Evolutionary conservation across 2,888 invertebrate species (phyloP).

Genomic region (Pycnomerus fuliginosus): DNA sequence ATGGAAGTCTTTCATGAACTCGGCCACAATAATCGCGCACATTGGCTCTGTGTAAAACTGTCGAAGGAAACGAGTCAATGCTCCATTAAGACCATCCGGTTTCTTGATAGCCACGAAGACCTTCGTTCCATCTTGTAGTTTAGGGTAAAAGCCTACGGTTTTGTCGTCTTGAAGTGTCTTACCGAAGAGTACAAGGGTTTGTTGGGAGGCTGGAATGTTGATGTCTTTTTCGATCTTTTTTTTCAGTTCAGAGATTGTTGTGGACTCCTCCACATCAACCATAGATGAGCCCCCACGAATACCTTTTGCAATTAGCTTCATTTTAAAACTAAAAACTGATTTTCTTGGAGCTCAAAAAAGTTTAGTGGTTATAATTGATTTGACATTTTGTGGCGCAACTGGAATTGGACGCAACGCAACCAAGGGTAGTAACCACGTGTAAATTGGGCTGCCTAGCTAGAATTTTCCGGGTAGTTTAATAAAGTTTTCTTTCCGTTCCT

Average conservation of each 20-base stretch:
- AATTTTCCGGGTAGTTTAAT: too few species aligned
- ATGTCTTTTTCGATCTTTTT: slow-evolving; percentile 63
- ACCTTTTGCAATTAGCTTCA: slow-evolving; percentile 74
- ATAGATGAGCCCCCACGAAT: slow-evolving; percentile 70
- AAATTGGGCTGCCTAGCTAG: too few species aligned
- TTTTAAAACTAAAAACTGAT: slow-evolving; percentile 49
- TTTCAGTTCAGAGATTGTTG: slow-evolving; percentile 69
- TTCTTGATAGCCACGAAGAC: slow-evolving; percentile 71
- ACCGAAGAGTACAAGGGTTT: slow-evolving; percentile 71
- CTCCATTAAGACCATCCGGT: slow-evolving; percentile 62
- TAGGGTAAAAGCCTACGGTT: slow-evolving; percentile 66
- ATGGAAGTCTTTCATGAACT: slow-evolving; percentile 57
- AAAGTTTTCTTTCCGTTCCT: too few species aligned
- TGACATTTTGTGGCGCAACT: too few species aligned
- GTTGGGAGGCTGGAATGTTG: slow-evolving; percentile 67
- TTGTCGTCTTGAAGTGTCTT: slow-evolving; percentile 72
- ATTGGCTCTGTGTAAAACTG: slow-evolving; percentile 65
- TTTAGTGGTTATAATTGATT: too few species aligned
- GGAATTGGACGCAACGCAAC: too few species aligned
- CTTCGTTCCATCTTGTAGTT: slow-evolving; percentile 74
- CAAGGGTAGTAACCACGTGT: too few species aligned
- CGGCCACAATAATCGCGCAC: slow-evolving; percentile 61
- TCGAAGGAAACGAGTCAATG: slow-evolving; percentile 60
- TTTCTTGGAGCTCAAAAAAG: too few species aligned
- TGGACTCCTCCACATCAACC: slow-evolving; percentile 62